Evolutionary conservation across 2,797 vertebrate species (phyloP), one percentile per base, ranked within the genome.

Genomic region (Sebastolobus alascanus): DNA sequence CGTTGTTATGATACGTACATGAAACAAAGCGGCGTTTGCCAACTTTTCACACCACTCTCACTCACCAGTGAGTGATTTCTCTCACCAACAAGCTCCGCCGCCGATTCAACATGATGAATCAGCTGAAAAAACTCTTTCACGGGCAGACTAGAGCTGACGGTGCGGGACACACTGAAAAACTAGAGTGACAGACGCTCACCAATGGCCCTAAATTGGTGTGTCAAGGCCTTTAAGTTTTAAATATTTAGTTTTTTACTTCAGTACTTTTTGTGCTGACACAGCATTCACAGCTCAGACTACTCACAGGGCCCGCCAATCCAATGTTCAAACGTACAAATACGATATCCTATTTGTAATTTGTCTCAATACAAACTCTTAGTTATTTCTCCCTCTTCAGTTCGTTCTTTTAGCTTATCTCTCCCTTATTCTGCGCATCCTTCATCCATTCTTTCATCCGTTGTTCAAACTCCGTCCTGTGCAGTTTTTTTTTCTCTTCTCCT

Each of bases 141-240:
- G 1, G 46, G 46, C 46, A 50, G 46, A 50, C 46, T 50, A 50
- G 0, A 50, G 46, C 46, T 4, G 16, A 46, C 25, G 25, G 25
- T 25, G 25, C 25, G 25, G 25, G 25, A 25, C 25, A 25, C 25
- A 25, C 25, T 25, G 25, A 18, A 59, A 50, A 50, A 50, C 0
- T 20, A 50, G 16, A 50, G 18, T 50, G 18, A 18, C 46, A 50
- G 43, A 43, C 0, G 16, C 0, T 50, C 18, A 50, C 46, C 46
- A 18, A 50, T 16, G 0, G 0, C 46, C 8, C 16, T 3, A 50
- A 50, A 50, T 50, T 20, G 46, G 16, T 50, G 46, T 0, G 46
- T 50, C 18, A 20, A 16, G 18, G 46, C 46, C 46, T 20, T 56
- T 56, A 35, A 6, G 20, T 35, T 70, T 76, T 0, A 59, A 68